Conservation (phyloP, 2,888 invertebrate species). For the Leistus spinibarbis region DNA sequence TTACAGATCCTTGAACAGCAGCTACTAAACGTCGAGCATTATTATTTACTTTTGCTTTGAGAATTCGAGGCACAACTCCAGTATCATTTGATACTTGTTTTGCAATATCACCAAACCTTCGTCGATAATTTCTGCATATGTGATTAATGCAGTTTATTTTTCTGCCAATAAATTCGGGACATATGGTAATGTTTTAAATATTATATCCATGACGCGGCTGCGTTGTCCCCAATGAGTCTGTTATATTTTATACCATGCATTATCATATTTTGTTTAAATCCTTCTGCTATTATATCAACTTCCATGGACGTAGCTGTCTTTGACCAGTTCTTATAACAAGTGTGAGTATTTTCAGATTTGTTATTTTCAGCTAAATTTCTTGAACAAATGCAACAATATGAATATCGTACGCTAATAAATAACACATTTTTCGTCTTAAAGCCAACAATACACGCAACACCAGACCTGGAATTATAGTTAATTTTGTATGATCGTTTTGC, state of each 20-base stretch:
- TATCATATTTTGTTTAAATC: not conserved
- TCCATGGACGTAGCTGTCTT: constrained; percentile 18
- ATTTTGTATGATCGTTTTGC: constrained; percentile 22
- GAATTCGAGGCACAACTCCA: not conserved
- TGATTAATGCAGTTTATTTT: constrained; percentile 28
- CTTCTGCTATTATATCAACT: constrained; percentile 12
- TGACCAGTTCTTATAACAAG: constrained; percentile 21
- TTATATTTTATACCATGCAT: constrained; percentile 27
- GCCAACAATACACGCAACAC: constrained; percentile 28
- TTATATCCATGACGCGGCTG: constrained; percentile 24
- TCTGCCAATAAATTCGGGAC: constrained; percentile 19
- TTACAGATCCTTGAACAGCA: not conserved
- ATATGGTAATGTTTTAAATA: constrained; percentile 11
- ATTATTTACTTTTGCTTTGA: constrained; percentile 9
- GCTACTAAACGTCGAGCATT: constrained; percentile 23
- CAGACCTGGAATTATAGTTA: constrained; percentile 30
- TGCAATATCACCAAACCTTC: constrained; percentile 8
- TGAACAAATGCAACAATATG: constrained; percentile 12
- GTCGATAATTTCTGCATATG: constrained; percentile 21
- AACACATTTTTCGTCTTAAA: constrained; percentile 7
- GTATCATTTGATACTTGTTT: constrained; percentile 13
- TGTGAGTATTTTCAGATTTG: constrained; percentile 10
- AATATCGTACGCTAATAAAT: constrained; percentile 20
- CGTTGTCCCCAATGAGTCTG: constrained; percentile 11
- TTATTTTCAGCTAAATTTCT: constrained; percentile 4